Evolutionary conservation across 2,797 vertebrate genomes (phyloP), one percentile per base, ranked within the genome.

Genomic region (Hoplostethus atlanticus): DNA sequence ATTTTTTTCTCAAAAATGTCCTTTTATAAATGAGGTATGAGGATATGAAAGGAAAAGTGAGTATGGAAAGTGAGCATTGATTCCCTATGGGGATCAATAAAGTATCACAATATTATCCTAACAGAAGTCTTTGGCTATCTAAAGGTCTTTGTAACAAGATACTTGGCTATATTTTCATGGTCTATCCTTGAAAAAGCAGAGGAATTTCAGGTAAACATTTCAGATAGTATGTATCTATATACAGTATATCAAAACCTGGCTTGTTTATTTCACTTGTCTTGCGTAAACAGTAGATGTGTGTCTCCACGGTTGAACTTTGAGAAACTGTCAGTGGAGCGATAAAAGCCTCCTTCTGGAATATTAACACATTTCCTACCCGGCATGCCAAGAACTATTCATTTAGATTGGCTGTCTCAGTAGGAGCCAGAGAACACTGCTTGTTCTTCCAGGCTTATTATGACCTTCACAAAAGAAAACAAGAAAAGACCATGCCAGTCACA

Each of bases 341-440:
- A 79, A 82, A 79, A 4, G 12, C 21, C 55, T 80, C 56, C 68
- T 71, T 34, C 38, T 79, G 54, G 70, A 86, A 86, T 86, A 81
- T 84, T 77, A 70, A 82, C 71, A 13, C 0, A 0, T 52, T 77
- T 85, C 73, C 36, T 7, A 73, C 71, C 71, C 69, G 62, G 31
- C 51, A 70, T 64, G 73, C 66, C 61, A 80, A 65, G 73, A 71
- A 59, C 51, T 70, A 21, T 10, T 68, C 60, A 67, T 60, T 77
- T 34, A 72, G 66, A 84, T 63, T 71, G 73, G 66, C 76, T 71
- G 66, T 47, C 38, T 73, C 55, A 44, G 58, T 67, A 51, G 2
- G 55, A 67, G 34, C 54, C 50, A 1, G n/a, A 51, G 36, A 55
- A 10, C 4, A 4, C 52, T 5, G 44, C 13, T 4, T 46, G 12